A percentile compares a stretch with the other conserved stretches of the same genome.
Conservation (phyloP, 2,888 invertebrate species). For the Meiosimyza platycephala region DNA sequence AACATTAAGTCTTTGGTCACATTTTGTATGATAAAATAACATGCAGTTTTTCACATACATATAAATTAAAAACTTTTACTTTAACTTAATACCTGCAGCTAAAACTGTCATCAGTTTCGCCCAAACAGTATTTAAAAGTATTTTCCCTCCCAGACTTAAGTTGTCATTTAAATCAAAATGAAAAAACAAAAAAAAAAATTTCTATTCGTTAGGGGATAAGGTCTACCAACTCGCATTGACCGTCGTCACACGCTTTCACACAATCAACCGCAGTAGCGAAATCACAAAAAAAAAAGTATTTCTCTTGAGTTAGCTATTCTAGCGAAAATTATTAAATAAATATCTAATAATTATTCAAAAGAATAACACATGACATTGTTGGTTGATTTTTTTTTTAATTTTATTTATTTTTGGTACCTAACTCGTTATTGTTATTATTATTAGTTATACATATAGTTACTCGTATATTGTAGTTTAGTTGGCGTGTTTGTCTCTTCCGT, state of each 20-base stretch:
- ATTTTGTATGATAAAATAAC: no score
- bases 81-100: no score
- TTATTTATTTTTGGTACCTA: background rate
- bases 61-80: no score
- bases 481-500: background rate
- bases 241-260: constrained; percentile 6
- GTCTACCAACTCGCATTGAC: constrained; percentile 6
- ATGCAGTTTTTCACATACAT: no score
- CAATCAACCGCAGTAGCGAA: background rate
- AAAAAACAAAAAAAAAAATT: background rate
- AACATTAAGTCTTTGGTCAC: no score
- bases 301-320: background rate
- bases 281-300: background rate
- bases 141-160: no score
- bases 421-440: background rate
- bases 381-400: background rate
- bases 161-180: background rate
- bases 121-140: no score
- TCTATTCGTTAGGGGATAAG: constrained; percentile 12
- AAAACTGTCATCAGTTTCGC: no score
- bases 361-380: constrained; percentile 24
- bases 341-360: constrained; percentile 21
- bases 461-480: background rate
- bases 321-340: constrained; percentile 13
- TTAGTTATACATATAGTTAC: background rate